Base-by-base conservation (phyloP, 2,797 vertebrate species). In the Nothura maculosa region DNA sequence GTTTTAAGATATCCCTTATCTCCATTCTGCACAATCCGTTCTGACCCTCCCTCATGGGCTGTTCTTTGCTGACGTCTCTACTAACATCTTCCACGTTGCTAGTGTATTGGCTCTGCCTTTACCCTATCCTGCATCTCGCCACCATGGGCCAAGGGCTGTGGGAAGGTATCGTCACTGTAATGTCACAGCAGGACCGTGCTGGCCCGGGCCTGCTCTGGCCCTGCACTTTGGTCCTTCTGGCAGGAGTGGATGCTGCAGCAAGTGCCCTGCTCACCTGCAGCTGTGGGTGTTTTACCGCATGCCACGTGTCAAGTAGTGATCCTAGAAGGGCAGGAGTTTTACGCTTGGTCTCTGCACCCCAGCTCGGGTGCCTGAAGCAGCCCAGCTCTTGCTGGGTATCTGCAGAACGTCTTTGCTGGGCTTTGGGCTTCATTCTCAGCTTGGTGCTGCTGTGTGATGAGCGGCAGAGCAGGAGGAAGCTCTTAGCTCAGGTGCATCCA, bases 51-150 rank as follows among this genome's bases (percentile, higher is more conserved):
- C 27, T 75, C 12, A 10, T 25, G 1, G 0, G 52, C n/a, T 76
- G 62, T 30, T 52, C 32, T 27, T 16, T 75, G 0, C 43, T 52
- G 42, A 85, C 69, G 21, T 24, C 21, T 48, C 47, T 48, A 13
- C 22, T 25, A 13, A 30, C 6, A 16, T 45, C 60, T 69, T 34
- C 25, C 67, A n/a, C 0, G 0, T 15, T 6, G 1, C 32, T 16
- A 42, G 30, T 24, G 8, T 47, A 4, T 14, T 4, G 66, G 20
- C 72, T 91, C 17, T 18, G 25, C 5, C 22, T 57, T 55, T 48
- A 67, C 30, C 6, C 3, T 36, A 28, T 87, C 28, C 20, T 70
- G 47, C n/a, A 27, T 36, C 16, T 34, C 27, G 17, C 54, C 30
- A n/a, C 30, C 54, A n/a, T 60, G 69, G 40, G 34, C 50, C 2